Evolutionary conservation across 2,113 vertebrate genomes (phyloP).

Genomic region (Gobio gobio): DNA sequence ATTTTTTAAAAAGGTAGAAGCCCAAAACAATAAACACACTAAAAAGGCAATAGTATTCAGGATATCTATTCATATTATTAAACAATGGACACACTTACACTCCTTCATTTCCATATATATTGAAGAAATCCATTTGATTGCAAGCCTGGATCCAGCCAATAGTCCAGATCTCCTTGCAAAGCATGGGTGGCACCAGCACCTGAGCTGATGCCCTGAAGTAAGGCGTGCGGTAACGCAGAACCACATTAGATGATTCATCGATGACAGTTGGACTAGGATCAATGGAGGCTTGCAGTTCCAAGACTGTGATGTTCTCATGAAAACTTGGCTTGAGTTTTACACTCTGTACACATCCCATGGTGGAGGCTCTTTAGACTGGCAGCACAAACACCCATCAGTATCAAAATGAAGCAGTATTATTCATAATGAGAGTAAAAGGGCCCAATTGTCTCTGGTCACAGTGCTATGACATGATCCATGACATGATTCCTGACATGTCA

Average conservation of each 20-base stretch:
- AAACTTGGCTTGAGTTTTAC: conserved; percentile 83
- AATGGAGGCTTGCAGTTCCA: conserved; percentile 84
- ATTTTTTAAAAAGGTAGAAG: not conserved
- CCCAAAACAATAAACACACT: not conserved
- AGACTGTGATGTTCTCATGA: conserved; percentile 81
- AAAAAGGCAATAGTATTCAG: not conserved
- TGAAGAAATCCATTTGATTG: conserved; percentile 90
- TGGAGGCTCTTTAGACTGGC: conserved; percentile 70
- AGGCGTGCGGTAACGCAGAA: conserved; percentile 85
- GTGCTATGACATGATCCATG: not conserved
- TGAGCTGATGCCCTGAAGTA: conserved; percentile 86
- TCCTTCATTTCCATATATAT: conserved; percentile 84
- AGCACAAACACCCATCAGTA: conserved; percentile 74
- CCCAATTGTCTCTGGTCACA: not conserved
- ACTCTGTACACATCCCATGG: conserved; percentile 90
- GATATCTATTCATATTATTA: not conserved
- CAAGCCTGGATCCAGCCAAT: conserved; percentile 90
- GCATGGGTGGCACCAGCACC: conserved; percentile 81
- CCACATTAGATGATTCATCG: conserved; percentile 86
- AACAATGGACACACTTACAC: conserved; percentile 71
- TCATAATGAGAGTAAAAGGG: conserved; percentile 15
- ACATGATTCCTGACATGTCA: conserved; percentile 9
- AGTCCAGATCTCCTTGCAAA: conserved; percentile 85
- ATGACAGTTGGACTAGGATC: conserved; percentile 85
- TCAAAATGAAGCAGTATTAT: conserved; percentile 8